phyloP scores from a whole-genome alignment of 1,140 invertebrate genomes.

The Uloborus diversus region DNA sequence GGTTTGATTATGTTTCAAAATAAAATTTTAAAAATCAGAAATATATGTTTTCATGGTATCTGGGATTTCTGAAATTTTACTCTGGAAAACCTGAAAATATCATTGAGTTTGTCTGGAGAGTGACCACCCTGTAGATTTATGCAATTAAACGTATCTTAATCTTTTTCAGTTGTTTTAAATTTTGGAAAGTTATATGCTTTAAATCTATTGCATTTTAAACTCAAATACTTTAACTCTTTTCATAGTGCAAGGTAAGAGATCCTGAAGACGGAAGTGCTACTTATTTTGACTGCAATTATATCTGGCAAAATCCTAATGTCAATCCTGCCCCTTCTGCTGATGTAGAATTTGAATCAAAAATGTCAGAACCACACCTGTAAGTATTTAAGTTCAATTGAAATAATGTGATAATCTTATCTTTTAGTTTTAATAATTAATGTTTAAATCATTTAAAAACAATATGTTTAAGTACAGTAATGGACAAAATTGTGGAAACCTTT shows the following conservation, averaged over 20 bases:
- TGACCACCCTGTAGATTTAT: too few relatives aligned
- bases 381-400: background rate
- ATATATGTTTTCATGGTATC: background rate
- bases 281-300: conserved; percentile 28
- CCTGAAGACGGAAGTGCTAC: conserved; percentile 51
- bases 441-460: too few relatives aligned
- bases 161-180: background rate
- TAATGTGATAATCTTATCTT: too few relatives aligned
- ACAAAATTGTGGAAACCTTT: too few relatives aligned
- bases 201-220: background rate
- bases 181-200: background rate
- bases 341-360: conserved; percentile 49
- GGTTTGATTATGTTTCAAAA: background rate
- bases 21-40: background rate
- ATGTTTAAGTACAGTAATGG: too few relatives aligned
- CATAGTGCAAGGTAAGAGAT: conserved; percentile 48
- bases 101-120: too few relatives aligned
- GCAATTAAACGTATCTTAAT: background rate
- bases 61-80: background rate
- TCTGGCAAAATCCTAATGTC: conserved; percentile 34
- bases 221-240: background rate
- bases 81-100: background rate
- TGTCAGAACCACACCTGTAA: conserved; percentile 50
- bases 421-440: too few relatives aligned
- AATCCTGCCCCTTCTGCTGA: conserved; percentile 34